Conservation (phyloP, 2,888 invertebrate species). For the Dione vanillae region DNA sequence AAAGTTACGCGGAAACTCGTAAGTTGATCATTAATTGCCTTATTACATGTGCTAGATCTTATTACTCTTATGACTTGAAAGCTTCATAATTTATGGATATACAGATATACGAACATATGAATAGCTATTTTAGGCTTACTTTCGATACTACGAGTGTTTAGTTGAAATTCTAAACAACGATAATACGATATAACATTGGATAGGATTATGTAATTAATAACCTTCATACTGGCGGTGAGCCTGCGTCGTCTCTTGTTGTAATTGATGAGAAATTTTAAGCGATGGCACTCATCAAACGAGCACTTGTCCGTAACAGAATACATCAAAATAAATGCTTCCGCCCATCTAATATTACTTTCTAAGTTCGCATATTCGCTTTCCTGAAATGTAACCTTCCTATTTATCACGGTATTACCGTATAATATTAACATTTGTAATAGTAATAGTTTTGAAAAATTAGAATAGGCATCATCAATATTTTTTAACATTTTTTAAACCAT, state of each 20-base stretch:
- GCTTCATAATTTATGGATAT: neutral
- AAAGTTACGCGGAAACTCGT: slow-evolving; percentile 21
- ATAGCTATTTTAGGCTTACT: too few relatives aligned
- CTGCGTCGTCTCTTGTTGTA: slow-evolving; percentile 89
- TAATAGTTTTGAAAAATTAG: too few relatives aligned
- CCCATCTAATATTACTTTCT: slow-evolving; percentile 93
- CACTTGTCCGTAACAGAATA: slow-evolving; percentile 95
- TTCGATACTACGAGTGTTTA: too few relatives aligned
- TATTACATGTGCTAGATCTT: slow-evolving; percentile 4
- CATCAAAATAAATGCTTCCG: slow-evolving; percentile 93
- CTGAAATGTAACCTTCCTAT: slow-evolving; percentile 63
- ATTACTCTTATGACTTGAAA: neutral
- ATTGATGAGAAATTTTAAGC: slow-evolving; percentile 92
- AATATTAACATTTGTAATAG: neutral
- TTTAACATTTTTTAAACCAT: too few relatives aligned
- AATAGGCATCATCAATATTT: too few relatives aligned
- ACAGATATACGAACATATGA: neutral
- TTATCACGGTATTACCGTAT: neutral
- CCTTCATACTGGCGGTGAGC: slow-evolving; percentile 85
- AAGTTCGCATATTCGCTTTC: slow-evolving; percentile 87
- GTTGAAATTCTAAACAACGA: too few relatives aligned
- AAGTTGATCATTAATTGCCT: slow-evolving; percentile 18
- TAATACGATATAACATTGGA: neutral
- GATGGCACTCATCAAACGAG: slow-evolving; percentile 93
- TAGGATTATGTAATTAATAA: slow-evolving; percentile 53